Base-by-base conservation (phyloP, 2,797 vertebrate genomes). In the Darevskia nairensis region DNA sequence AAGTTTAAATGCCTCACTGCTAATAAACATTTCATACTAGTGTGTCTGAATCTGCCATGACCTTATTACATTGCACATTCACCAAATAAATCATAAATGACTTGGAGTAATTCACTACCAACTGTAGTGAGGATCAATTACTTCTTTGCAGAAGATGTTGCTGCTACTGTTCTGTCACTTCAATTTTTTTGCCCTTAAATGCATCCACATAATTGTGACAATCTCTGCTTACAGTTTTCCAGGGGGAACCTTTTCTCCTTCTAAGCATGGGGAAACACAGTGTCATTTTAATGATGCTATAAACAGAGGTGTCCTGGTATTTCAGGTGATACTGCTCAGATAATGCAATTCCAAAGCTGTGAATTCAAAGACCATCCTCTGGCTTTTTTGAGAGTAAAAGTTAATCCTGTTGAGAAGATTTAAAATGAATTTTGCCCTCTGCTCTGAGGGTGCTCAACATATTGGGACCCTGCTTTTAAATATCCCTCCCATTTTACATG, bases 1-100 rank as follows among this genome's bases (percentile, higher is more conserved):
- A 84, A 82, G 86, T 83, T 80, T 82, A 81, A 93, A 93, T 78
- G 88, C 6, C 87, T 93, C 82, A 6, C 82, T 80, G 81, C 64
- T 92, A 78, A 92, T 87, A 91, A 1, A 88, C 0, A 1, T 93
- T 94, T 89, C 89, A 88, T 81, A 88, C 85, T 41, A 94, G 92
- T 89, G 93, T 90, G 92, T 81, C 84, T 94, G 90, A 76, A 92
- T 92, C 93, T 95, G 94, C 89, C 89, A 79, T 68, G 90, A 91
- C 91, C 84, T 92, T 91, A 93, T 90, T 95, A 93, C 89, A 90
- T 84, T 88, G 74, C 88, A 90, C 88, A 77, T 90, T 90, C 91
- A 89, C 80, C 72, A 93, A 87, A 90, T 89, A 93, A 92, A 95
- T 92, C 83, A 77, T 87, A 91, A 91, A 21, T 94, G 90, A 75